A percentile compares a stretch with the other conserved stretches of the same genome.
Evolutionary conservation across 2,888 invertebrate genomes (phyloP).

Genomic region (Hypomecis punctinalis): DNA sequence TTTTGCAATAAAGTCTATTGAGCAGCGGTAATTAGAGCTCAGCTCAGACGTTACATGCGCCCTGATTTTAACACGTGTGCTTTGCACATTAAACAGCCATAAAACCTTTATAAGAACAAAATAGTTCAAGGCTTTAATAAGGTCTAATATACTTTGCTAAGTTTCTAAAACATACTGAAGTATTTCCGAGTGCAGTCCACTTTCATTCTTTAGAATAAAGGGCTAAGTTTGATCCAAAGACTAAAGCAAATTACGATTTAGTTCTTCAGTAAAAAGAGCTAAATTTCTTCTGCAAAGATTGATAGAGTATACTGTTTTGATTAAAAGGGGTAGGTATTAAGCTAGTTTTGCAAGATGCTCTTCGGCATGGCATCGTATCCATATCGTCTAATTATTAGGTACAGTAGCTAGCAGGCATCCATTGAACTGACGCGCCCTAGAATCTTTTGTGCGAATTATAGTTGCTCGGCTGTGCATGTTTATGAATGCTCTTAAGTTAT

Average conservation of each 20-base stretch:
- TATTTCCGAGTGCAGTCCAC: background rate
- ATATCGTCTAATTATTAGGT: conserved; percentile 83
- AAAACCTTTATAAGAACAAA: background rate
- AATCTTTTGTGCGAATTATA: conserved; percentile 52
- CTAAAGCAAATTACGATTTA: conserved; percentile 6
- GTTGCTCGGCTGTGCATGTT: conserved; percentile 1
- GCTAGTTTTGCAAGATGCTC: conserved; percentile 79
- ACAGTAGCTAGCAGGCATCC: conserved; percentile 55
- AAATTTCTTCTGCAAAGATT: background rate
- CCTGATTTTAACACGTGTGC: conserved; percentile 76
- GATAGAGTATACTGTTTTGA: conserved; percentile 1
- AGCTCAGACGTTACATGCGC: conserved; percentile 79
- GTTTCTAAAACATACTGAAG: background rate
- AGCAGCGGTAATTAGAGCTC: conserved; percentile 80
- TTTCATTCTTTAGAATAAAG: conserved; percentile 3
- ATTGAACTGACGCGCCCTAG: conserved; percentile 48
- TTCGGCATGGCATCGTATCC: conserved; percentile 79
- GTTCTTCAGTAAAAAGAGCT: background rate
- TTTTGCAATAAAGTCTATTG: conserved; percentile 74
- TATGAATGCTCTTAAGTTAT: too few relatives aligned
- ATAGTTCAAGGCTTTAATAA: background rate
- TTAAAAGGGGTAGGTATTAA: conserved; percentile 59
- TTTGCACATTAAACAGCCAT: conserved; percentile 43
- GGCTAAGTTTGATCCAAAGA: background rate
- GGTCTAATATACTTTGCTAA: conserved; percentile 5